Conservation (phyloP, 2,113 vertebrate species). For the Salvelinus alpinus region DNA sequence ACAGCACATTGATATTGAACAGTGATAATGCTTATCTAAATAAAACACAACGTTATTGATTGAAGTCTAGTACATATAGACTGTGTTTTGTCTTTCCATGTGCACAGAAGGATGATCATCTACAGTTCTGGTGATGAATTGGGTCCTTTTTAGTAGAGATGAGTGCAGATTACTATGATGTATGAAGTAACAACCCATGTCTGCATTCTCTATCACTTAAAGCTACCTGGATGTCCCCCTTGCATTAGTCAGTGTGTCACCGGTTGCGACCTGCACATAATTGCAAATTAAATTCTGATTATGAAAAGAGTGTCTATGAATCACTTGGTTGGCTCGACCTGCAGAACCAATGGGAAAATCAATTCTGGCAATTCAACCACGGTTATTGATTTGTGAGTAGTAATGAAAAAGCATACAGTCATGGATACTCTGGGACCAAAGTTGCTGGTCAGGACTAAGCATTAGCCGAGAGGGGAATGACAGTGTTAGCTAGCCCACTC, state of each 20-base stretch:
- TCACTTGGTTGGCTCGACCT: neutral
- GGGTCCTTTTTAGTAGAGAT: neutral
- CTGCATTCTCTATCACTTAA: neutral
- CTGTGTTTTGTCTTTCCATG: too few species aligned
- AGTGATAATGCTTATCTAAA: too few species aligned
- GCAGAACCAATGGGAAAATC: slow-evolving; percentile 6
- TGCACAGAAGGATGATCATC: neutral
- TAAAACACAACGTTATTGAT: too few species aligned
- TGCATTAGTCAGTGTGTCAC: neutral
- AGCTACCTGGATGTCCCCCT: neutral
- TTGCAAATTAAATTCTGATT: slow-evolving; percentile 13
- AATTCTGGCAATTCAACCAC: slow-evolving; percentile 6
- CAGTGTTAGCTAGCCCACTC: neutral
- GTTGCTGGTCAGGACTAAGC: neutral
- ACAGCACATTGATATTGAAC: too few species aligned
- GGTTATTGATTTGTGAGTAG: neutral
- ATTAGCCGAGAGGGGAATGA: neutral
- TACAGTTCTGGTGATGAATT: neutral
- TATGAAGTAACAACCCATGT: neutral
- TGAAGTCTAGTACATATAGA: too few species aligned
- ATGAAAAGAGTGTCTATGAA: slow-evolving; percentile 11
- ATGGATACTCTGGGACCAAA: neutral
- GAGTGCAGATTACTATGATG: neutral
- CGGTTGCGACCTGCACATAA: neutral
- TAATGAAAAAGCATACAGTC: slow-evolving; percentile 2